These are phyloP conservation scores for Eueides isabella DNA, from an alignment of 1,140 invertebrate species.

Conservation along the genomic window DNA sequence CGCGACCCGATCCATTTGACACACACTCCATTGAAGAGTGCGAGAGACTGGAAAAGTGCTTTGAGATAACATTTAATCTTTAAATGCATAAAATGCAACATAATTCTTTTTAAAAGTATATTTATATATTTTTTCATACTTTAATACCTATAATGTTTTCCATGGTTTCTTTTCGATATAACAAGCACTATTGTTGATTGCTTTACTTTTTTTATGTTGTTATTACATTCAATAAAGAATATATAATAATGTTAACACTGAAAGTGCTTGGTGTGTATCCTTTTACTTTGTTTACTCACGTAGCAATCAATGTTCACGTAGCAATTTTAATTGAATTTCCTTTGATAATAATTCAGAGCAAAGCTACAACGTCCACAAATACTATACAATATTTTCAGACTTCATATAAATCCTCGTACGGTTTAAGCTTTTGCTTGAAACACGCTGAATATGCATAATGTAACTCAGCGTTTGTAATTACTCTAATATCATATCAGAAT, in stretches of 20 bases:
- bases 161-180: too few relatives aligned
- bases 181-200: too few relatives aligned
- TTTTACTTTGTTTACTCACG: background rate
- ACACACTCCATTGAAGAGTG: constrained; percentile 18
- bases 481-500: background rate
- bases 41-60: constrained; percentile 21
- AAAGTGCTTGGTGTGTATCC: too few relatives aligned
- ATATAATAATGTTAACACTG: too few relatives aligned
- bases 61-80: constrained; percentile 22
- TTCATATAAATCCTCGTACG: background rate
- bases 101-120: background rate
- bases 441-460: constrained; percentile 2
- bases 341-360: too few relatives aligned
- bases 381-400: background rate
- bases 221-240: too few relatives aligned
- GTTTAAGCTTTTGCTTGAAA: background rate
- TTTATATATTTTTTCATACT: background rate
- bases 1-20: background rate
- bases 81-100: background rate
- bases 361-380: too few relatives aligned
- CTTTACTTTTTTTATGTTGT: too few relatives aligned
- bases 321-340: too few relatives aligned
- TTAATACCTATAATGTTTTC: too few relatives aligned
- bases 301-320: too few relatives aligned
- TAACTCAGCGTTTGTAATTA: background rate